Evolutionary conservation across 2,797 vertebrate species (phyloP).

Genomic region (Cheirogaleus major): DNA sequence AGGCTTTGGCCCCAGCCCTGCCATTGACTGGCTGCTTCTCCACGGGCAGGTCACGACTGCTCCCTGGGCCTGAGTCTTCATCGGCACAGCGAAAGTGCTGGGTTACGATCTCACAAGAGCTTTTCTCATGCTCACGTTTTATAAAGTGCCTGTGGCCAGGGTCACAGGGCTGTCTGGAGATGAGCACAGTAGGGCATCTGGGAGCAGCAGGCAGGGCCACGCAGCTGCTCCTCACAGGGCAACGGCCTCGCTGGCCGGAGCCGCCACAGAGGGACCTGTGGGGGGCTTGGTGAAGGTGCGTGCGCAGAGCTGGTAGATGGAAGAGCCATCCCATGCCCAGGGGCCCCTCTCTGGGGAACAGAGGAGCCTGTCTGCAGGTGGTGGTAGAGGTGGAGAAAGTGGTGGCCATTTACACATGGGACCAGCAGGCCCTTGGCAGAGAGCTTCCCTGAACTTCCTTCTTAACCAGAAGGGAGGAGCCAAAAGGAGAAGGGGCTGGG

Average conservation of each 20-base stretch:
- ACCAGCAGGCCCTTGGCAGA: neutral
- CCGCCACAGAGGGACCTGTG: neutral
- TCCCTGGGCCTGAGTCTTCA: neutral
- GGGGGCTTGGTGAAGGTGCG: neutral
- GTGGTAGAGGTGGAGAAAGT: neutral
- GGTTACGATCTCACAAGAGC: neutral
- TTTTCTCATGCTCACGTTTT: neutral
- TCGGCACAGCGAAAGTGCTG: neutral
- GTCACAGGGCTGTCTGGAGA: neutral
- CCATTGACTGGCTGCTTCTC: no score
- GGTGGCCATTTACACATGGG: neutral
- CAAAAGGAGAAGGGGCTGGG: neutral
- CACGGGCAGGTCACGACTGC: neutral
- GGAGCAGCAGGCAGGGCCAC: neutral
- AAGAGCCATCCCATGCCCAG: neutral
- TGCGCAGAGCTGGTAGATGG: neutral
- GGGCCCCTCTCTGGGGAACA: neutral
- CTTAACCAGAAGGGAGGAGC: neutral
- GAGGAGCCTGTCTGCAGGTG: neutral
- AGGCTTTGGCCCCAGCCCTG: neutral
- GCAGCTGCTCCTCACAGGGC: neutral
- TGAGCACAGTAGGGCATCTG: neutral
- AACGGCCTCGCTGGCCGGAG: neutral
- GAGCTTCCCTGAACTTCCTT: neutral
- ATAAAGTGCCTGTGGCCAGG: neutral